phyloP scores from a whole-genome alignment of 1,140 invertebrate genomes.

The Drosophila watanabei region DNA sequence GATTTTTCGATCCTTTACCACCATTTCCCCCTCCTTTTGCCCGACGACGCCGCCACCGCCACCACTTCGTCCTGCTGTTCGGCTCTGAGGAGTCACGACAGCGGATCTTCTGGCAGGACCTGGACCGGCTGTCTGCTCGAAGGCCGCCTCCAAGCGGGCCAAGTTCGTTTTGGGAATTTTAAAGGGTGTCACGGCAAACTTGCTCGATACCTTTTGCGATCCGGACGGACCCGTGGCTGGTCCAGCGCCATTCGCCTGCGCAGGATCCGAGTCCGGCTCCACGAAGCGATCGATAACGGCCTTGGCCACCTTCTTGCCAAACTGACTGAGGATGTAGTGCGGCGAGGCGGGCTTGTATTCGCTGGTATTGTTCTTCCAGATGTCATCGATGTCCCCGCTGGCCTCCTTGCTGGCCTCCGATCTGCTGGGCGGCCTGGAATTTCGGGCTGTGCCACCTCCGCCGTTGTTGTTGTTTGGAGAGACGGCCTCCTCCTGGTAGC shows the following conservation, averaged over 20 bases:
- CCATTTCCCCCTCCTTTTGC: background rate
- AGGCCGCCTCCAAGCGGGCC: slow-evolving; percentile 58
- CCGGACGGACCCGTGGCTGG: background rate
- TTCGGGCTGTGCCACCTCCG: slow-evolving; percentile 6
- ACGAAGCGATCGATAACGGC: slow-evolving; percentile 54
- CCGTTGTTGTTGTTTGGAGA: background rate
- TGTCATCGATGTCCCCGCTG: slow-evolving; percentile 65
- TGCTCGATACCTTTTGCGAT: slow-evolving; percentile 61
- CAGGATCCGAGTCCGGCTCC: slow-evolving; percentile 30
- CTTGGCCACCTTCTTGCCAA: slow-evolving; percentile 68
- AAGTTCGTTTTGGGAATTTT: slow-evolving; percentile 62
- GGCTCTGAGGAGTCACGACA: background rate
- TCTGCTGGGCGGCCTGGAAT: slow-evolving; percentile 17
- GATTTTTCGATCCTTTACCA: background rate
- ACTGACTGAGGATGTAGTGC: slow-evolving; percentile 66
- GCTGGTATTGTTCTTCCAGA: slow-evolving; percentile 74
- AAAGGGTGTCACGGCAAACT: slow-evolving; percentile 65
- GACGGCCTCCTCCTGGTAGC: slow-evolving; percentile 22
- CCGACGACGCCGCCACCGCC: background rate
- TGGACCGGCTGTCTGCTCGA: slow-evolving; percentile 15
- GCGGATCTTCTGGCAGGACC: background rate
- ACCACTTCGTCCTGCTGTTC: background rate
- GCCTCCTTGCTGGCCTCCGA: slow-evolving; percentile 26
- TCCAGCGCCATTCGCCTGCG: slow-evolving; percentile 4
- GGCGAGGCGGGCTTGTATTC: slow-evolving; percentile 74